Conservation (phyloP, 2,888 invertebrate species). For the Orthosia cruda region DNA sequence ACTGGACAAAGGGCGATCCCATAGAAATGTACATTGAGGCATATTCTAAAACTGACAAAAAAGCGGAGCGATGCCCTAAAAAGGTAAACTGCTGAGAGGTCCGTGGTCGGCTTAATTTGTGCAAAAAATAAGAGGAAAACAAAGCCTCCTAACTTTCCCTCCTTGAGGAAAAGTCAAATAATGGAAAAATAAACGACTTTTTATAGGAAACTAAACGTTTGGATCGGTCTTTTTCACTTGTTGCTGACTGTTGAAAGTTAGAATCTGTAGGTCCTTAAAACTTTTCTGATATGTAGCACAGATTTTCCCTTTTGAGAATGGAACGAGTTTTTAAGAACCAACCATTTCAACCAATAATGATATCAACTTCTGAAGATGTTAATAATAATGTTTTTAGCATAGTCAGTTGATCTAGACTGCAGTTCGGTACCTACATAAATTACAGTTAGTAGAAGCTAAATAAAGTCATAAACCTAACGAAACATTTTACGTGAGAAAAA, state of each 20-base stretch:
- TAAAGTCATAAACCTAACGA: too few species aligned
- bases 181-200: slow-evolving; percentile 33
- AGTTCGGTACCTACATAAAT: not conserved
- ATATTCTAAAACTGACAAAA: slow-evolving; percentile 36
- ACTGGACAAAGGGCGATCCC: not conserved
- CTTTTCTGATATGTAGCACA: not conserved
- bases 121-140: slow-evolving; percentile 42
- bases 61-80: slow-evolving; percentile 11
- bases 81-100: slow-evolving; percentile 12
- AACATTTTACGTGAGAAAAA: not conserved
- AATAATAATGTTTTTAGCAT: too few species aligned
- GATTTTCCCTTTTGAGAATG: not conserved
- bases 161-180: slow-evolving; percentile 20
- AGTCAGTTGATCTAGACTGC: not conserved
- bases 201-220: slow-evolving; percentile 12
- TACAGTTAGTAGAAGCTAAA: too few species aligned
- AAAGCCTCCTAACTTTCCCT: slow-evolving; percentile 8
- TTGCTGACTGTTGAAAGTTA: not conserved
- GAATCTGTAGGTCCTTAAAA: not conserved
- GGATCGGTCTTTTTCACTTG: slow-evolving; percentile 10
- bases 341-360: not conserved
- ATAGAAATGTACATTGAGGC: not conserved
- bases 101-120: slow-evolving; percentile 36
- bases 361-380: too few species aligned
- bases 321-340: not conserved